Base-by-base conservation (phyloP, 1,140 invertebrate species). In the Phymastichus coffea region DNA sequence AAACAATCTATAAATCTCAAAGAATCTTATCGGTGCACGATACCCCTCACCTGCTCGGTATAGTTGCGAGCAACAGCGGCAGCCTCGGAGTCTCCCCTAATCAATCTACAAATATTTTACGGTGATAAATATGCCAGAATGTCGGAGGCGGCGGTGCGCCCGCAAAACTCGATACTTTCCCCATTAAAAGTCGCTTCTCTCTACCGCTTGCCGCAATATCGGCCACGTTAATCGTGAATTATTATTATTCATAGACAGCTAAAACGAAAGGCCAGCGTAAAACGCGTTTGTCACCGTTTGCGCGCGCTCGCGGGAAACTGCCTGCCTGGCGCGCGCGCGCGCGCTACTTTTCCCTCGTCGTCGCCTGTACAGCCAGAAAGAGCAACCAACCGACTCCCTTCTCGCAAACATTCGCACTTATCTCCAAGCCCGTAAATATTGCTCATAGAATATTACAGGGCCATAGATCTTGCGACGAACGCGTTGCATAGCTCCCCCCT, bases 391-490 rank as follows among this genome's bases (percentile, higher is more conserved):
- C n/a, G n/a, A n/a, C n/a, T n/a, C n/a, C n/a, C n/a, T n/a, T n/a
- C n/a, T n/a, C n/a, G n/a, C 67, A 72, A 75, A 73, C 71, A 70
- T 72, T 76, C 69, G 68, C 69, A 76, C 70, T 76, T 76, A 76
- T 76, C 72, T 72, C 64, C 54, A 66, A 61, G 63, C 53, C 69
- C 71, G 69, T 76, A 76, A 76, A 76, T 76, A 76, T 76, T 72
- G 71, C 71, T 74, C 71, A 73, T 75, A 73, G 74, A 74, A 74
- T 76, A 76, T 74, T 72, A 72, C 68, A 62, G 66, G 64, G 64
- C 68, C 71, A 72, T 75, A 74, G 73, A 75, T 75, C 72, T 71
- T 64, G 52, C 58, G 17, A 7, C 48, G 33, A 49, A 19, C 63
- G 35, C 37, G 59, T 63, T 53, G 55, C 54, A 57, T 63, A 7